phyloP scores from a whole-genome alignment of 2,888 invertebrate species.

The Monoplex corrugatus region DNA sequence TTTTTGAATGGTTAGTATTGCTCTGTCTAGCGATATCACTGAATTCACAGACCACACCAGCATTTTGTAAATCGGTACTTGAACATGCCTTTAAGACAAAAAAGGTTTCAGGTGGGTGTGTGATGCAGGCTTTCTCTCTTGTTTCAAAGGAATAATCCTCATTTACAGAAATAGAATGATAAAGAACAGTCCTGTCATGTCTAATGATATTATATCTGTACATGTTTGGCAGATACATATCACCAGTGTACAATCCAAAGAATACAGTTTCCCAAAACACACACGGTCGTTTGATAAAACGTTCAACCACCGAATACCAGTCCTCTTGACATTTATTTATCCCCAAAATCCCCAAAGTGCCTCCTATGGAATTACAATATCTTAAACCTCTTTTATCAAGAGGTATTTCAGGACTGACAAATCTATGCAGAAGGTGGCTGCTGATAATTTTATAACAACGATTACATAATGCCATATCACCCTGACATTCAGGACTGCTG shows the following conservation, averaged over 20 bases:
- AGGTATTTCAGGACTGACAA: background rate
- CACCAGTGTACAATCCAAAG: background rate
- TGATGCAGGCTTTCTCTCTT: background rate
- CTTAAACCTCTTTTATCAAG: background rate
- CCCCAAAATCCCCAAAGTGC: background rate
- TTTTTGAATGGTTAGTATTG: background rate
- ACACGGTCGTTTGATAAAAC: background rate
- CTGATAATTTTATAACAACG: constrained; percentile 7
- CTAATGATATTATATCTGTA: background rate
- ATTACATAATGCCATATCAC: background rate
- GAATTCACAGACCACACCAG: background rate
- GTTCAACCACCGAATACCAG: background rate
- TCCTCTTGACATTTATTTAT: background rate
- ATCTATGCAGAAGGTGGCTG: background rate
- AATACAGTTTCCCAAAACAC: background rate
- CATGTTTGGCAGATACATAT: background rate
- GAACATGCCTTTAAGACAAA: background rate
- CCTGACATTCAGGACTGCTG: background rate
- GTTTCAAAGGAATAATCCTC: background rate
- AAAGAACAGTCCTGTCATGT: background rate
- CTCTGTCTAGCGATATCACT: background rate
- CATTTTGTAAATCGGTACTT: background rate
- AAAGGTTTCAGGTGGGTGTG: background rate
- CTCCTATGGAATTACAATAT: background rate
- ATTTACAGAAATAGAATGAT: background rate